Percentiles rank a stretch among this genome's conserved stretches.
Evolutionary conservation across 2,888 invertebrate genomes (phyloP).

Genomic region (Leucozona laternaria): DNA sequence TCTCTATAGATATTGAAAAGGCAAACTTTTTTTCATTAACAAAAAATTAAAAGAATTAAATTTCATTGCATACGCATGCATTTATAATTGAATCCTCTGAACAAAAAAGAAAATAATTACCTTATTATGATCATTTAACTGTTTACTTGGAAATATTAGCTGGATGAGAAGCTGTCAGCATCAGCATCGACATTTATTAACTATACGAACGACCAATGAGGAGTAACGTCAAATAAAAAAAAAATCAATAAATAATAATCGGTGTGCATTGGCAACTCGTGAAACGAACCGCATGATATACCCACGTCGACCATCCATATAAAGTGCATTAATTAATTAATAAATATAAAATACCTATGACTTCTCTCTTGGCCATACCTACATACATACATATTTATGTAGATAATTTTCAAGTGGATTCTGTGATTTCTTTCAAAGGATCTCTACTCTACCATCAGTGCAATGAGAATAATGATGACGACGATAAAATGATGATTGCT

Average conservation of each 20-base stretch:
- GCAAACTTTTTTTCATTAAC: neutral
- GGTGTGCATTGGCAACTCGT: slow-evolving; percentile 38
- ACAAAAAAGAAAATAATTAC: slow-evolving; percentile 55
- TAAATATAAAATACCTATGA: slow-evolving; percentile 63
- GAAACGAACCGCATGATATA: slow-evolving; percentile 65
- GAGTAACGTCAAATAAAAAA: neutral
- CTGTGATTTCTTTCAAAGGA: slow-evolving; percentile 51
- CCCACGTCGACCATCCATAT: slow-evolving; percentile 54
- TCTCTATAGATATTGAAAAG: neutral
- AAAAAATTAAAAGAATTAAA: neutral
- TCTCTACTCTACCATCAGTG: neutral
- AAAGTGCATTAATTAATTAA: slow-evolving; percentile 73
- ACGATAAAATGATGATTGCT: slow-evolving; percentile 23
- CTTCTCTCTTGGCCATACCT: slow-evolving; percentile 15
- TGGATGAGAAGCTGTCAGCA: slow-evolving; percentile 49
- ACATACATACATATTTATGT: no score
- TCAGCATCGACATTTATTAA: neutral
- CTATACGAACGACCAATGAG: neutral
- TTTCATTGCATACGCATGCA: slow-evolving; percentile 32
- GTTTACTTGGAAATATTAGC: slow-evolving; percentile 60
- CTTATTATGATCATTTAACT: slow-evolving; percentile 63
- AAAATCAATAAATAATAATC: neutral
- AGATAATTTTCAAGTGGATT: slow-evolving; percentile 46
- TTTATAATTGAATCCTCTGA: slow-evolving; percentile 57
- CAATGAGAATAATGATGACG: slow-evolving; percentile 3